phyloP scores from a whole-genome alignment of 2,113 vertebrate genomes.

The Austrofundulus limnaeus region DNA sequence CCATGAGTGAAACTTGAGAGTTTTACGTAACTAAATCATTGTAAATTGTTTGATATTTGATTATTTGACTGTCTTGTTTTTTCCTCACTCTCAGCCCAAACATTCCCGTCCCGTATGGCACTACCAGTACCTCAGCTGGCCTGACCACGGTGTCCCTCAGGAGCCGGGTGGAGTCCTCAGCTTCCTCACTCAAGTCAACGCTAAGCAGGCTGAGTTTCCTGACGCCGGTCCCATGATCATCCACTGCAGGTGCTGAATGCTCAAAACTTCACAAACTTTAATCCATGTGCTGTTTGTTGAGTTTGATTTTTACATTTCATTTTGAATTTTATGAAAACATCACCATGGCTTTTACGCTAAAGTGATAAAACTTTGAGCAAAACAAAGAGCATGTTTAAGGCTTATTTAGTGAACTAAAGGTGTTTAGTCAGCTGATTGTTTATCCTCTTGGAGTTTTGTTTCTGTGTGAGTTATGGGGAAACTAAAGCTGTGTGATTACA shows the following conservation, averaged over 20 bases:
- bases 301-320: neutral
- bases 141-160: slow-evolving; percentile 92
- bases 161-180: slow-evolving; percentile 90
- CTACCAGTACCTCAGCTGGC: slow-evolving; percentile 97
- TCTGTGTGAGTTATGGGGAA: slow-evolving; percentile 32
- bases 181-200: slow-evolving; percentile 91
- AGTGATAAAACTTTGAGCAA: too few relatives aligned
- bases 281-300: too few relatives aligned
- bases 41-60: too few relatives aligned
- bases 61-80: neutral
- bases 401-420: slow-evolving; percentile 25
- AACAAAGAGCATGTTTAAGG: slow-evolving; percentile 58
- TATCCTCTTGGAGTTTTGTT: slow-evolving; percentile 60
- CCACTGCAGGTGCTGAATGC: slow-evolving; percentile 88
- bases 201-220: slow-evolving; percentile 80
- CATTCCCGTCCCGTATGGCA: slow-evolving; percentile 86
- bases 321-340: neutral
- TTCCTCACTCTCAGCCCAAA: slow-evolving; percentile 64
- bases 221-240: slow-evolving; percentile 86
- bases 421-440: slow-evolving; percentile 40
- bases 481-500: slow-evolving; percentile 10
- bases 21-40: too few relatives aligned
- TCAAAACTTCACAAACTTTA: neutral
- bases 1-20: too few relatives aligned
- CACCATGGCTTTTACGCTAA: neutral